Evolutionary conservation across 2,113 vertebrate species (phyloP), one percentile per base, ranked within the genome.

Genomic region (Pungitius pungitius): DNA sequence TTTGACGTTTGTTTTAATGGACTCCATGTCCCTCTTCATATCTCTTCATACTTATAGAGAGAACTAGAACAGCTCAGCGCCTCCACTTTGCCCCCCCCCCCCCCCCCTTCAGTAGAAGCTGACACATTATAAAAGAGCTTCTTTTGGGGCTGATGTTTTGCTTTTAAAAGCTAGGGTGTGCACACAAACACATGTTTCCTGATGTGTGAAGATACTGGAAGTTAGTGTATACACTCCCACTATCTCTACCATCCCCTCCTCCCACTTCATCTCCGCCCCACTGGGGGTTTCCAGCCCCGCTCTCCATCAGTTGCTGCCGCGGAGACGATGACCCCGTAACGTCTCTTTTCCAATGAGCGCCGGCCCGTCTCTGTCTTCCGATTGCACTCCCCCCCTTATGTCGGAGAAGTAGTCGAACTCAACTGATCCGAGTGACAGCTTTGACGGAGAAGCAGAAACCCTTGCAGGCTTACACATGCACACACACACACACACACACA

Each of bases 371-470:
- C 10, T 35, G 33, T 35, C 33, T 1, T 8, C 33, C 33, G 3
- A 30, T 30, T 4, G 6, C 30, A 6, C 33, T 6, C 33, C 33
- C 33, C 33, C 57, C 39, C 68, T 39, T 87, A 65, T 55, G 73
- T 89, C 84, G 77, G 39, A 82, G 84, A 62, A 85, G 78, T 78
- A 40, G 68, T 82, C 74, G 81, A 89, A 85, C 14, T 45, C 33
- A 15, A 37, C 51, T 27, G 60, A 70, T 33, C 75, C 57, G 35
- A 49, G 4, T 60, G 59, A 66, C 83, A 56, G 65, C 55, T 79
- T 47, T 67, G 14, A 68, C 37, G 52, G 33, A 18, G 43, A 70
- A 60, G 55, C 43, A 40, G 55, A 52, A n/a, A n/a, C n/a, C n/a
- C n/a, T n/a, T n/a, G n/a, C n/a, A n/a, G n/a, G n/a, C n/a, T n/a